Conservation (phyloP, 1,140 invertebrate genomes). For the Fragariocoptes setiger region DNA sequence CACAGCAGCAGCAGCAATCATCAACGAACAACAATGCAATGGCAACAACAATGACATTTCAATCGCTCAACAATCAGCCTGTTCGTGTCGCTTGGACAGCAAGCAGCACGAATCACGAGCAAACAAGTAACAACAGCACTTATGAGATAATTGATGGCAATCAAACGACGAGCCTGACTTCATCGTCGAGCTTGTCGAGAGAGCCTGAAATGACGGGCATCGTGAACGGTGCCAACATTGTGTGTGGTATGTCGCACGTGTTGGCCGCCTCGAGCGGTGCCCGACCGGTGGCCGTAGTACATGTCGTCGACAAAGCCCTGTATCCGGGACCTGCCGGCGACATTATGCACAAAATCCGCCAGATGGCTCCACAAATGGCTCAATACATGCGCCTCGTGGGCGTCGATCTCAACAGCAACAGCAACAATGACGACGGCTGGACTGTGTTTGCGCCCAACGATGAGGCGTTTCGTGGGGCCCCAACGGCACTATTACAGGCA, state of each 20-base stretch:
- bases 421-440: slow-evolving; percentile 2
- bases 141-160: background rate
- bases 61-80: background rate
- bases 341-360: slow-evolving; percentile 11
- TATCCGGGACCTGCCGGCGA: slow-evolving; percentile 14
- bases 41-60: background rate
- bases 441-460: slow-evolving; percentile 18
- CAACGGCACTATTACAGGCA: slow-evolving; percentile 11
- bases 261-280: background rate
- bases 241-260: background rate
- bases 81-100: background rate
- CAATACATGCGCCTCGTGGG: background rate
- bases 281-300: slow-evolving; percentile 12
- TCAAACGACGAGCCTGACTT: background rate
- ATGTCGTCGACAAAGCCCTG: slow-evolving; percentile 17
- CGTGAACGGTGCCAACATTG: slow-evolving; percentile 3
- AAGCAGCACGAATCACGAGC: no score
- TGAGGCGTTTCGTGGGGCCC: slow-evolving; percentile 16
- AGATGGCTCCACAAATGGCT: background rate
- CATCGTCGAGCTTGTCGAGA: background rate
- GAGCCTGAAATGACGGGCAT: background rate
- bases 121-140: background rate
- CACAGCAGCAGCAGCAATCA: background rate
- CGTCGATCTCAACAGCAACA: background rate
- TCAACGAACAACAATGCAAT: background rate